Percentiles rank a stretch among this genome's conserved stretches.
Evolutionary conservation across 2,888 invertebrate genomes (phyloP).

Genomic region (Zeuzera pyrina): DNA sequence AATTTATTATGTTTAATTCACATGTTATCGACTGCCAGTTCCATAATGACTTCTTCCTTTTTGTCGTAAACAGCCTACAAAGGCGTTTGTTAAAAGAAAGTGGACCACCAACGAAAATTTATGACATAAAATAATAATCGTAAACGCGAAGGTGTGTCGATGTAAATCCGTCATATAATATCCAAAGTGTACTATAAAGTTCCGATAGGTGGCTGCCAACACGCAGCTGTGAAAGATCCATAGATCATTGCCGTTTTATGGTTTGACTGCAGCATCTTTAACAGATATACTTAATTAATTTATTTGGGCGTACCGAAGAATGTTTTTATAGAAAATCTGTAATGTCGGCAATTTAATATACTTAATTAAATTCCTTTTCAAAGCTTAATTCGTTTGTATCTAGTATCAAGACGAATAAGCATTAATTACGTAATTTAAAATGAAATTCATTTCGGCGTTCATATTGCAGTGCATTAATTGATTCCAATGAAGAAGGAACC

Average conservation of each 20-base stretch:
- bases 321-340: no score
- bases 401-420: no score
- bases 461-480: no score
- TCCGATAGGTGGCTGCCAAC: conserved; percentile 26
- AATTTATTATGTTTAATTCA: conserved; percentile 2
- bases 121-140: conserved; percentile 31
- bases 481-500: no score
- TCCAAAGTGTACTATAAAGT: conserved; percentile 31
- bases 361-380: no score
- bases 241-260: conserved; percentile 32
- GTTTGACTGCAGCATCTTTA: conserved; percentile 23
- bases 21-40: background rate
- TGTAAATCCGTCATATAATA: conserved; percentile 39
- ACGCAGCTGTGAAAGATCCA: conserved; percentile 28
- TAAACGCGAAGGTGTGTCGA: conserved; percentile 29
- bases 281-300: no score
- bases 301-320: no score
- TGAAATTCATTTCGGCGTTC: no score
- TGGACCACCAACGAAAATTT: conserved; percentile 18
- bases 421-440: no score
- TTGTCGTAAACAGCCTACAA: conserved; percentile 12
- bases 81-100: conserved; percentile 5
- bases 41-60: conserved; percentile 28
- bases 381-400: no score
- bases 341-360: no score